Evolutionary conservation across 2,797 vertebrate genomes (phyloP).

Genomic region (Mus spretus): DNA sequence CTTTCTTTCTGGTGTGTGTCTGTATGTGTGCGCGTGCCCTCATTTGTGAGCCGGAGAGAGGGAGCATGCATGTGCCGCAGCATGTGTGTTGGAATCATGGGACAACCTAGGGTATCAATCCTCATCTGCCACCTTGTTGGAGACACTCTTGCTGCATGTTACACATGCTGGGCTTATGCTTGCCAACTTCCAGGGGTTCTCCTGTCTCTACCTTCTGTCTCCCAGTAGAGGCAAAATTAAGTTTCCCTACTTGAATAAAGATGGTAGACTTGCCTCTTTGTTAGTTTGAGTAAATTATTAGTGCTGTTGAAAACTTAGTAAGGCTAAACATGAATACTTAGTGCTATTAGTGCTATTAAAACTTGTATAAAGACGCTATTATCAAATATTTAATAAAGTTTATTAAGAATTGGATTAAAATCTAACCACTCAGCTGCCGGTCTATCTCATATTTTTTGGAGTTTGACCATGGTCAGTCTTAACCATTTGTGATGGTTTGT

Average conservation of each 20-base stretch:
- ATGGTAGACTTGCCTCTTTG: constrained; percentile 9
- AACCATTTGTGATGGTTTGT: background rate
- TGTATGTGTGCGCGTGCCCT: no score
- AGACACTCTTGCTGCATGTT: background rate
- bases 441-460: constrained; percentile 25
- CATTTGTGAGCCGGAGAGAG: no score
- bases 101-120: background rate
- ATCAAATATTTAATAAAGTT: background rate
- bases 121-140: background rate
- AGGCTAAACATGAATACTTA: background rate
- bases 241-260: constrained; percentile 10
- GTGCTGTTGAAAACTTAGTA: background rate
- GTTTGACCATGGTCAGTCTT: background rate
- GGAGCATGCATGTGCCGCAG: background rate
- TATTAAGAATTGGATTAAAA: constrained; percentile 16
- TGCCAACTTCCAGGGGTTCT: background rate
- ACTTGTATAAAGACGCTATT: background rate
- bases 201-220: background rate
- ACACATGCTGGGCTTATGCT: background rate
- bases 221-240: background rate
- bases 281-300: constrained; percentile 8
- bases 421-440: background rate
- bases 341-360: background rate
- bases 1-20: background rate
- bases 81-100: background rate